phyloP scores from a whole-genome alignment of 2,888 invertebrate species.

The Pegoplata infirma region DNA sequence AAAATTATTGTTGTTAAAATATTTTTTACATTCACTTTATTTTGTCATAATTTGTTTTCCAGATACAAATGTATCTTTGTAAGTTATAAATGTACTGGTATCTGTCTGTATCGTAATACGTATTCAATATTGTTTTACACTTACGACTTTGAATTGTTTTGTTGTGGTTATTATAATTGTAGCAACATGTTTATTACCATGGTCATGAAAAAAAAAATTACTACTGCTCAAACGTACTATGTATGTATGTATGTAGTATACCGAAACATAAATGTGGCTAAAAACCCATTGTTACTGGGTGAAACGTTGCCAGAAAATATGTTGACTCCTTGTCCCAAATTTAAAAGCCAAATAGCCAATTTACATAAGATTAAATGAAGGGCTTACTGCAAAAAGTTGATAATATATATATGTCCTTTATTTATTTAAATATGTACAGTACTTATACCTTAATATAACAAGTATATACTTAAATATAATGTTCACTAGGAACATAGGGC shows the following conservation, averaged over 20 bases:
- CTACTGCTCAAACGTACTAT: neutral
- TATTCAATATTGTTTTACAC: neutral
- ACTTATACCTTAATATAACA: too few species aligned
- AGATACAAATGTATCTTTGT: too few species aligned
- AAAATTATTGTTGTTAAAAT: too few species aligned
- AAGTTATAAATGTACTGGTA: too few species aligned
- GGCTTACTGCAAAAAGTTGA: too few species aligned
- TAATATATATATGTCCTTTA: too few species aligned
- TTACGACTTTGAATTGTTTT: conserved; percentile 19
- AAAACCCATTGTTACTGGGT: neutral
- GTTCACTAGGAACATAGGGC: too few species aligned
- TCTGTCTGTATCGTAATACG: neutral
- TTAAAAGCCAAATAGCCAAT: too few species aligned
- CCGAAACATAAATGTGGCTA: neutral
- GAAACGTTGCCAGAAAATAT: neutral
- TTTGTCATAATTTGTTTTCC: neutral
- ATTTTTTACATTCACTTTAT: neutral
- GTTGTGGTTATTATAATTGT: conserved; percentile 26
- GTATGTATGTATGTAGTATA: neutral
- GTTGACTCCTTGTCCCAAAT: too few species aligned
- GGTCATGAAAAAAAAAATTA: conserved; percentile 23
- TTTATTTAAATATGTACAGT: too few species aligned
- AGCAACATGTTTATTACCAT: conserved; percentile 44
- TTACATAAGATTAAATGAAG: too few species aligned
- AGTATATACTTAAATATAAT: too few species aligned